A percentile compares a stretch with the other conserved stretches of the same genome.
These are phyloP conservation scores for Sigmodon hispidus DNA, from an alignment of 2,113 vertebrate species.

Conservation along the genomic window DNA sequence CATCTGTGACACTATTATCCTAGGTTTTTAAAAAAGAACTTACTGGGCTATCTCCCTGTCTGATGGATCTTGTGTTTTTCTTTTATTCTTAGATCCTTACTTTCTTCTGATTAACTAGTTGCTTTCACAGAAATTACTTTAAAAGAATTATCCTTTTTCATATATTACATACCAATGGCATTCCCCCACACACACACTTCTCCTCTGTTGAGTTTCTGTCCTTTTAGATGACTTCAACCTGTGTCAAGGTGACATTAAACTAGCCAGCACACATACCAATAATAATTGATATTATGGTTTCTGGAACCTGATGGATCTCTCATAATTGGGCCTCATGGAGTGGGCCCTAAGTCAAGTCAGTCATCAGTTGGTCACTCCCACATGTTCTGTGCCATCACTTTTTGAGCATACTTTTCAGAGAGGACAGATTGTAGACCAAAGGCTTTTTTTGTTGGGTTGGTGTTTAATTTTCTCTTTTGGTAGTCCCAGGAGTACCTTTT, in stretches of 20 bases:
- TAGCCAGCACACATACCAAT: neutral
- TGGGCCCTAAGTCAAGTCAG: neutral
- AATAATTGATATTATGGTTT: neutral
- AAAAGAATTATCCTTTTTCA: neutral
- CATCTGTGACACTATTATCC: neutral
- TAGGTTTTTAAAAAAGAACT: neutral
- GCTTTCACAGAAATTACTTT: conserved; percentile 19
- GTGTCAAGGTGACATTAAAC: neutral
- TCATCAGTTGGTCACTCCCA: neutral
- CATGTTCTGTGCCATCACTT: neutral
- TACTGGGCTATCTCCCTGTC: neutral
- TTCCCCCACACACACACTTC: neutral
- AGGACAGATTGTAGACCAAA: neutral
- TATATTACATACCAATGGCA: neutral
- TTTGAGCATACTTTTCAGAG: neutral
- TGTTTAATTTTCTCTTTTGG: too few relatives aligned
- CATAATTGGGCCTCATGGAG: neutral
- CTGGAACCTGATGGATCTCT: neutral
- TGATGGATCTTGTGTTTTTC: neutral
- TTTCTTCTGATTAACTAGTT: neutral
- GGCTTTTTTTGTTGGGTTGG: neutral
- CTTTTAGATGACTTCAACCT: neutral
- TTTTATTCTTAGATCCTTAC: neutral
- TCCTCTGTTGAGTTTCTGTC: neutral
- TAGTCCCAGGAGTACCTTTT: too few relatives aligned